Base-by-base conservation (phyloP, 1,140 invertebrate species). In the Panagrolaimus sp. region DNA sequence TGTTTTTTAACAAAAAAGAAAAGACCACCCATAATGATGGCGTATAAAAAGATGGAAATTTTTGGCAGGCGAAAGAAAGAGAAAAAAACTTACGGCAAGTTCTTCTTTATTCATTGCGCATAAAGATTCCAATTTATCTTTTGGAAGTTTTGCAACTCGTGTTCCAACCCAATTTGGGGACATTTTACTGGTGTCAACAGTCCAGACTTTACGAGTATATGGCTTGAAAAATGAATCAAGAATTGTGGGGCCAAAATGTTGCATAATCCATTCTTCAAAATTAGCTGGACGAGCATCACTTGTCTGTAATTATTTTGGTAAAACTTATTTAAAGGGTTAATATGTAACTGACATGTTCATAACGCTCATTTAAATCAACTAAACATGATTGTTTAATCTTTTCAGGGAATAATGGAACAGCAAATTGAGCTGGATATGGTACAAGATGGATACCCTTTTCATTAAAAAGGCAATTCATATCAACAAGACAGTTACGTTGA, bases 381-480 rank as follows among this genome's bases (percentile, higher is more conserved):
- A 81, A 66, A 66, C 81, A 81, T 11, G 61, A 46, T 20, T 79
- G 61, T 47, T 82, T 81, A 9, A 83, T 61, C n/a, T 81, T 63
- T 25, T 80, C 76, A 48, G 80, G 80, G 63, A 82, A 82, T n/a
- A 83, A 62, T 13, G 79, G 80, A 66, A 82, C 81, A 47, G 80
- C 80, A 68, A 79, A 82, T 74, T 82, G 80, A 45, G 80, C 80
- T 51, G 80, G 80, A 72, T 82, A 82, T 14, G 80, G 79, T 31
- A 82, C 80, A 16, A 82, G 64, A 65, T 75, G 72, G 31, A 82
- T 82, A 42, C 79, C 72, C 57, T 71, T 71, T 66, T 67, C 67
- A 27, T 71, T 75, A 48, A 68, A 82, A 16, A 83, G 53, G 61
- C 78, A 74, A 67, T 82, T 82, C 81, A 82, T 83, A 66, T 82